Base-by-base conservation (phyloP, 2,888 invertebrate species). In the Caenorhabditis drosophilae region DNA sequence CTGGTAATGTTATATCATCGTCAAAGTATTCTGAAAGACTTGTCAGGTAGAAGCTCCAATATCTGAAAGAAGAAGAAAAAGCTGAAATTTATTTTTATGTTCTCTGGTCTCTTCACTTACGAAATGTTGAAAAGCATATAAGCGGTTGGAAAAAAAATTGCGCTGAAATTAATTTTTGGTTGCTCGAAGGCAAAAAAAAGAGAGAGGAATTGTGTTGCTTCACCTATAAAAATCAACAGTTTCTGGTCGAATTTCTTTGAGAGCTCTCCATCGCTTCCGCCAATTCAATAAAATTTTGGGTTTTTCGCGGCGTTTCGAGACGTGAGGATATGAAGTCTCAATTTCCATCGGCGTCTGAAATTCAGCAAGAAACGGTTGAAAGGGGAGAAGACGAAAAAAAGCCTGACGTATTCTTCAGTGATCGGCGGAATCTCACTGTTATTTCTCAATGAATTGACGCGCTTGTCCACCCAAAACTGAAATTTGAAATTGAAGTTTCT, bases 211-310 rank as follows among this genome's bases (percentile, higher is more conserved):
- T n/a, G n/a, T n/a, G n/a, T n/a, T n/a, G n/a, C n/a, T n/a, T n/a
- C n/a, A n/a, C n/a, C n/a, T n/a, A n/a, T 82, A 82, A 51, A 82
- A 82, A 66, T 82, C 82, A 42, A 82, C 82, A 36, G 75, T 76
- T 44, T 82, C 82, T 0, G 82, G 82, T 35, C 61, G 54, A 0
- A 74, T 34, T 11, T 61, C 53, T 45, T 67, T 70, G 31, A 80
- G 46, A 11, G 62, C 44, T 35, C 70, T 61, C 52, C 75, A 67
- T 36, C 50, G 47, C 20, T 60, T 55, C 53, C 68, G 40, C 34
- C 77, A 40, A 27, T 55, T 59, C 22, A 41, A 50, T 22, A 71
- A 41, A 56, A 49, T 56, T 62, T 64, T 49, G 46, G 53, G 36
- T 48, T 66, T 51, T 62, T 51, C 47, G 34, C 62, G 12, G 44